Evolutionary conservation across 2,888 invertebrate genomes (phyloP), one percentile per base, ranked within the genome.

Genomic region (Lasioglossum pauxillum): DNA sequence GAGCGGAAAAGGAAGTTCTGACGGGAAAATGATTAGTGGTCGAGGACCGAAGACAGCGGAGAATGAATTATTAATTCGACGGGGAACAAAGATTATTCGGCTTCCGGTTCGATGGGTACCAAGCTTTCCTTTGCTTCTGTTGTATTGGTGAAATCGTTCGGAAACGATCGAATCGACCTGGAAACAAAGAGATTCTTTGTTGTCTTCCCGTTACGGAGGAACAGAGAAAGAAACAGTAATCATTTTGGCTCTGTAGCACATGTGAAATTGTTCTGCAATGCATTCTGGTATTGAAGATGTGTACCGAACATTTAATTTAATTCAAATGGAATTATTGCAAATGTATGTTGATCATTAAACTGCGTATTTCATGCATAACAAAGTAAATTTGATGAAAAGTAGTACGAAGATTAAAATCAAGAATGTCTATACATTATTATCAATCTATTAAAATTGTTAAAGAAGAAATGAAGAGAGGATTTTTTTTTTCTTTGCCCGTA

Each of bases 21-120:
- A 41, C 27, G 71, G 71, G 71, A 69, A 60, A 75, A 60, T 75
- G 82, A 76, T 83, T 83, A 83, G 76, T 83, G 82, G 82, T 49
- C 35, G 72, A 64, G 64, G 83, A 75, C 75, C 31, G 71, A 76
- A 49, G 82, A 75, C 10, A 41, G 19, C 23, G 27, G 27, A 35
- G 35, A n/a, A 83, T 83, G 83, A 83, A 83, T 83, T 83, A 83
- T 82, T 83, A 83, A 83, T 83, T 83, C 82, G 49, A 64, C 64
- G 35, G 35, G 53, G 53, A 53, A 73, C 83, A 53, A 82, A 73
- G 76, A 83, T 83, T 72, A 83, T 82, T 76, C 82, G 72, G n/a
- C 44, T 81, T 83, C 72, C 82, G 38, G 14, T 41, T 49, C 38
- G 8, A 49, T 19, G 23, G 71, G 49, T 49, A 60, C 38, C 46